These are phyloP conservation scores for Villa cingulata DNA, from an alignment of 2,888 invertebrate species.

Conservation along the genomic window DNA sequence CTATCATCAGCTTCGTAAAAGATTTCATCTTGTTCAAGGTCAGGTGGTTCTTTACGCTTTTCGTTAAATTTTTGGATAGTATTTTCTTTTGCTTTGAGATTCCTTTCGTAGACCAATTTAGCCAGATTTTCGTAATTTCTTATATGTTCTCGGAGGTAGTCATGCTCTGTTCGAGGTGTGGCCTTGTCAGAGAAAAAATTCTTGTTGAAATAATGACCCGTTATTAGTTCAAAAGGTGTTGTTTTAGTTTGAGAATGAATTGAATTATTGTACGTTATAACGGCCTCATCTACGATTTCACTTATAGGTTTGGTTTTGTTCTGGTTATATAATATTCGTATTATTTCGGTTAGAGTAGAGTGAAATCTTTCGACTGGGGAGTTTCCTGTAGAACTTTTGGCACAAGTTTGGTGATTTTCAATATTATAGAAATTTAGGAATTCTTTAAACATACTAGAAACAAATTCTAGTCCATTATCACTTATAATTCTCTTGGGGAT, in stretches of 20 bases:
- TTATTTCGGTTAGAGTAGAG: constrained; percentile 10
- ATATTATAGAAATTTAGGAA: constrained; percentile 8
- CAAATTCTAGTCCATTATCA: constrained; percentile 10
- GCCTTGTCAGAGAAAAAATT: background rate
- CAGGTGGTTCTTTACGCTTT: background rate
- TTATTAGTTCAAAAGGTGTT: constrained; percentile 9
- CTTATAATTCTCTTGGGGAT: constrained; percentile 3
- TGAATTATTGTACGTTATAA: constrained; percentile 4
- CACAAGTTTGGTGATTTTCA: constrained; percentile 5
- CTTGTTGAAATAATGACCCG: constrained; percentile 7
- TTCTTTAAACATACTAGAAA: constrained; percentile 5
- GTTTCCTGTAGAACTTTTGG: constrained; percentile 11
- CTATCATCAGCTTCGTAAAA: constrained; percentile 5
- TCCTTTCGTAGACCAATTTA: constrained; percentile 1
- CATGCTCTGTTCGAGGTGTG: constrained; percentile 3
- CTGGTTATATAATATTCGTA: constrained; percentile 9
- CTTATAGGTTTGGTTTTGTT: constrained; percentile 5
- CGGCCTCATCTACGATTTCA: constrained; percentile 10
- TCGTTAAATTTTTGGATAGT: constrained; percentile 6
- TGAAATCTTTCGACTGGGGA: constrained; percentile 11
- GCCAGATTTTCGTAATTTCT: constrained; percentile 1
- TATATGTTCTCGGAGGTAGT: constrained; percentile 4
- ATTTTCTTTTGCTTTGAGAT: background rate
- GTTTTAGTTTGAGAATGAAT: constrained; percentile 10
- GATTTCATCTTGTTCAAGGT: background rate